A percentile compares a stretch with the other conserved stretches of the same genome.
These are phyloP conservation scores for Pachyramphus minor DNA, from an alignment of 2,113 vertebrate species.

Conservation along the genomic window DNA sequence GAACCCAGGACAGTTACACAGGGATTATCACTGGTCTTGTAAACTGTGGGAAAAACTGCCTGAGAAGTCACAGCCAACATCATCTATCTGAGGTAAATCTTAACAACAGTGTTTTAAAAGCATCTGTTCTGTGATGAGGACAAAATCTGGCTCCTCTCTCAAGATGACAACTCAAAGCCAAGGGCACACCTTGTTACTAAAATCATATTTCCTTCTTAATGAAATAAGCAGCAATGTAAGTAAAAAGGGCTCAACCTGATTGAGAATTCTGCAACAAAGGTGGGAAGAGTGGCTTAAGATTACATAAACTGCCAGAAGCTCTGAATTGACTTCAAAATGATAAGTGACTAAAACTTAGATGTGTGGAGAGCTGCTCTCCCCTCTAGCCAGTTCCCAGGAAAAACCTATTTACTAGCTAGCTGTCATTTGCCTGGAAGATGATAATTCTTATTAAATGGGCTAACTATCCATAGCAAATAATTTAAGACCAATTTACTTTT, in stretches of 20 bases:
- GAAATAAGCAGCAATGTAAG: not conserved
- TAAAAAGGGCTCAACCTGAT: not conserved
- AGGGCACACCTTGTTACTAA: not conserved
- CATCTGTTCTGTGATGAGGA: not conserved
- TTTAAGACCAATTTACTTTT: slow-evolving; percentile 22
- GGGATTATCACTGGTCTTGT: rapidly evolving
- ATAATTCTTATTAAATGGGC: slow-evolving; percentile 19
- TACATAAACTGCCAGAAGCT: slow-evolving; percentile 35
- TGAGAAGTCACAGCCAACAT: not conserved
- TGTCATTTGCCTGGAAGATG: not conserved
- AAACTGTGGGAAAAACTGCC: not conserved
- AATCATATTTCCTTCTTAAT: not conserved
- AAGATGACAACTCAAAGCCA: not conserved
- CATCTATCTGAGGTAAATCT: not conserved
- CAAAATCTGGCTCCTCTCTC: not conserved
- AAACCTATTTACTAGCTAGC: slow-evolving; percentile 5
- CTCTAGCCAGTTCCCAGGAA: slow-evolving; percentile 21
- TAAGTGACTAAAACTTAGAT: slow-evolving; percentile 44
- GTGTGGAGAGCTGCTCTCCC: not conserved
- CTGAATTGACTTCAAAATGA: slow-evolving; percentile 40
- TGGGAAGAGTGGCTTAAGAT: not conserved
- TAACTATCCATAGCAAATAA: slow-evolving; percentile 30
- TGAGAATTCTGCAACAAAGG: slow-evolving; percentile 31
- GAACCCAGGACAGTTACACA: not conserved
- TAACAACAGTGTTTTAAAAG: not conserved